Evolutionary conservation across 1,140 invertebrate genomes (phyloP), one percentile per base, ranked within the genome.

Genomic region (Mizuhopecten yessoensis): DNA sequence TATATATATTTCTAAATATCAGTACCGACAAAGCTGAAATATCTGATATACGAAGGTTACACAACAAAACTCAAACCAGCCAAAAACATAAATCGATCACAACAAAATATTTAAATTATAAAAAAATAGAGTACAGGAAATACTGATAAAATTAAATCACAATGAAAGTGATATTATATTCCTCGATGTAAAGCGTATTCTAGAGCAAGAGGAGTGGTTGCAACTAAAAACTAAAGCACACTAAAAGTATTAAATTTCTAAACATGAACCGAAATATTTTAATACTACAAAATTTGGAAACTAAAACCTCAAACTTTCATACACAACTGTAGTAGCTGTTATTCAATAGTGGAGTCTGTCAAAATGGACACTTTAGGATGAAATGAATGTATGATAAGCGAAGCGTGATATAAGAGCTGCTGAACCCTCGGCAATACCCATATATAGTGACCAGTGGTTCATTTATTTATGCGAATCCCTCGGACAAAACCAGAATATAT

Each of bases 221-320:
- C n/a, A 75, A 75, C 57, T 75, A 75, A 75, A 75, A 29, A 75
- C 57, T 75, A 75, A 75, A 75, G 57, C 57, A 75, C n/a, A 75
- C 57, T 75, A 75, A 29, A 75, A 75, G 7, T 29, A 75, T 75
- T 75, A 75, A 29, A 75, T 75, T n/a, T 29, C 57, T 75, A 75
- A 1, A 75, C 0, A 75, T 45, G 17, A 17, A 29, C 57, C 29
- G 13, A 29, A 5, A 7, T 5, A 7, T 75, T 17, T 75, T 29
- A n/a, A n/a, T n/a, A 0, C 57, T 75, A 75, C 57, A 17, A 29
- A 75, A 75, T 29, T 3, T 29, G n/a, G n/a, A 75, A 75, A 75
- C 57, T 75, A 75, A 17, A 0, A 75, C 57, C n/a, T 29, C 23
- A 75, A 75, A 75, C 57, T n/a, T 75, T 75, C 5, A 75, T 39